Evolutionary conservation across 92 coral and sea anemone genomes (phyloP).

Genomic region (Meandrina meandrites): DNA sequence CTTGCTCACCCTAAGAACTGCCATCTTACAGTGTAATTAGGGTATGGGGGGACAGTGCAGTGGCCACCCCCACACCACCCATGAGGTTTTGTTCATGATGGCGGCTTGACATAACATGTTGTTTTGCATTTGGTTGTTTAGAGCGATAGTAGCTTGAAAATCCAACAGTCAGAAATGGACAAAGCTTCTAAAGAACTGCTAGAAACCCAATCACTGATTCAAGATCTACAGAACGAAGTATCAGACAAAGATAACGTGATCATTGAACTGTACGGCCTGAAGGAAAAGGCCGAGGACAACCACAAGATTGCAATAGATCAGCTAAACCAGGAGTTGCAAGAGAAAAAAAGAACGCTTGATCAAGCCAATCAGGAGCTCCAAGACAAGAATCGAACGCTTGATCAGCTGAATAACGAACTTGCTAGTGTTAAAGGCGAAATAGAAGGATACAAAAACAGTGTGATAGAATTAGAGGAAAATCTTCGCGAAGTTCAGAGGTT

Average conservation of each 20-base stretch:
- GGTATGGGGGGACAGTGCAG: too few species aligned
- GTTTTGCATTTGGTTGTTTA: constrained; percentile 31
- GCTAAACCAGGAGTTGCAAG: constrained; percentile 63
- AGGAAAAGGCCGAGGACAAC: constrained; percentile 50
- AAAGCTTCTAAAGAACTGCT: constrained; percentile 79
- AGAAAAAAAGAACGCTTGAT: constrained; percentile 33
- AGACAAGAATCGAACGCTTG: constrained; percentile 39
- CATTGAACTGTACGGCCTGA: constrained; percentile 45
- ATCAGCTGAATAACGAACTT: constrained; percentile 33
- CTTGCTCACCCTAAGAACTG: too few species aligned
- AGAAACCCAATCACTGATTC: constrained; percentile 70
- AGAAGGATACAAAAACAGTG: constrained; percentile 62
- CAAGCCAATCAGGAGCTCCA: constrained; percentile 22
- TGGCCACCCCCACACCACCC: neutral
- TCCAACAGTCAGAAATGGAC: constrained; percentile 91
- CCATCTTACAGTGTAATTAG: too few species aligned
- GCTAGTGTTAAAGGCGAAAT: constrained; percentile 21
- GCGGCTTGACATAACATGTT: neutral
- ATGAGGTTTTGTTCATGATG: neutral
- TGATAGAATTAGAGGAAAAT: constrained; percentile 52
- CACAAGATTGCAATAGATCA: constrained; percentile 62
- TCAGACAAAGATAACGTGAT: constrained; percentile 73
- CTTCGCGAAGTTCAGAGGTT: constrained; percentile 56
- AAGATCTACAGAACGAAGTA: constrained; percentile 73
- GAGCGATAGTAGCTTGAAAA: constrained; percentile 85